A percentile compares a stretch with the other conserved stretches of the same genome.
phyloP scores from a whole-genome alignment of 2,888 invertebrate species.

The Apantesis nais region DNA sequence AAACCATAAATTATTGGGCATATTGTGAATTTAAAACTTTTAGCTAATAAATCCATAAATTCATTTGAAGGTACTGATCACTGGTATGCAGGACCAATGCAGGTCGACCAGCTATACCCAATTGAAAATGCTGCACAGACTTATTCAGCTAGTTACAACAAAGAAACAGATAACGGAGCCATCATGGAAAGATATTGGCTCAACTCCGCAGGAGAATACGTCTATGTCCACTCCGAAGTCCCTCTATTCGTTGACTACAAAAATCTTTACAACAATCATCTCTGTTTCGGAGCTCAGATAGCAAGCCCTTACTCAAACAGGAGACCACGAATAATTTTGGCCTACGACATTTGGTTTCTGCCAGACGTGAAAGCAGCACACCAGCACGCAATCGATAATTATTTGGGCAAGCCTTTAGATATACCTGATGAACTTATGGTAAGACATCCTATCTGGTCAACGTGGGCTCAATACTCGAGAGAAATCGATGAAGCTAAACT shows the following conservation, averaged over 20 bases:
- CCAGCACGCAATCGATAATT: constrained; percentile 85
- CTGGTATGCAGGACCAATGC: constrained; percentile 90
- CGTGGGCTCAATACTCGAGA: constrained; percentile 91
- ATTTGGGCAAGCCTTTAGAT: constrained; percentile 87
- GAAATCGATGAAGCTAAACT: constrained; percentile 87
- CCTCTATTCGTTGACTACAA: constrained; percentile 91
- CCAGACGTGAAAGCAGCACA: constrained; percentile 87
- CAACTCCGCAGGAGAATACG: constrained; percentile 88
- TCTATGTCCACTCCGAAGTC: constrained; percentile 87
- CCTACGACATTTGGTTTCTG: constrained; percentile 87
- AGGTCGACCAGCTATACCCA: constrained; percentile 86
- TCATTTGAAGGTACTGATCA: constrained; percentile 70
- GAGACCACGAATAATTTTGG: constrained; percentile 71
- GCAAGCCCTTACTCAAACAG: constrained; percentile 83
- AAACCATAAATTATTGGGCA: too few relatives aligned
- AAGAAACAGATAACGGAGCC: constrained; percentile 83
- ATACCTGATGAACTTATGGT: constrained; percentile 89
- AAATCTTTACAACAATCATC: constrained; percentile 75
- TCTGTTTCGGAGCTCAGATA: constrained; percentile 86
- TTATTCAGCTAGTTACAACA: constrained; percentile 84
- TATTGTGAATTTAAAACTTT: too few relatives aligned
- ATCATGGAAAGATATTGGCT: constrained; percentile 90
- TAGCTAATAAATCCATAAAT: not conserved
- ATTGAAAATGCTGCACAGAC: constrained; percentile 81
- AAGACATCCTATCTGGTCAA: constrained; percentile 94